Base-by-base conservation (phyloP, 2,797 vertebrate genomes). In the Hyperoplus immaculatus region DNA sequence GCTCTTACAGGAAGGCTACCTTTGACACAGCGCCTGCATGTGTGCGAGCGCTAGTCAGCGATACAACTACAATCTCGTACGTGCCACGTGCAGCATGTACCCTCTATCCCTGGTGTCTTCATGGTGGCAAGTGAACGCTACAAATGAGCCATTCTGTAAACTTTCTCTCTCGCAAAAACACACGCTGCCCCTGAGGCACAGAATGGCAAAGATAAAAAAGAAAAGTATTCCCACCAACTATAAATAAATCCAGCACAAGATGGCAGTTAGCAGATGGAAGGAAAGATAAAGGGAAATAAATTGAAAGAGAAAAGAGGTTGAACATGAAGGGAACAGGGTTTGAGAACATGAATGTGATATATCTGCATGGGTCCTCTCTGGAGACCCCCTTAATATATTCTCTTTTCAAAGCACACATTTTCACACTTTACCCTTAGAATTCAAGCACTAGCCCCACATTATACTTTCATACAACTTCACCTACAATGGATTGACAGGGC, bases 1-100 rank as follows among this genome's bases (percentile, higher is more conserved):
- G 69, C 69, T 77, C 61, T 58, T 71, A 87, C 88, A 89, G 88
- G 89, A 91, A 89, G 82, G 55, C 69, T 45, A 86, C 80, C 79
- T 91, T 80, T 87, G 82, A 89, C 87, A 91, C 70, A 82, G 58
- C 70, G 82, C 75, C 50, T 67, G 61, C 43, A 69, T 38, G 65
- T 58, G 38, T 81, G 56, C 15, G 7, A 51, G 39, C 64, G 47
- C 39, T 36, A 71, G 67, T 72, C 58, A 68, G 43, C 43, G 46
- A 57, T 49, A 46, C 50, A 72, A 67, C 53, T 61, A 15, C 45
- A 45, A n/a, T n/a, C 64, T 63, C 49, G 36, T 61, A 55, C 54
- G 71, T 67, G 42, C 11, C 16, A 64, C 63, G 54, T 15, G 51
- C 63, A 58, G 70, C 50, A 68, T 29, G 29, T 29, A 29, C 29